Conservation (phyloP, 2,888 invertebrate genomes). For the Nemoura dubitans region DNA sequence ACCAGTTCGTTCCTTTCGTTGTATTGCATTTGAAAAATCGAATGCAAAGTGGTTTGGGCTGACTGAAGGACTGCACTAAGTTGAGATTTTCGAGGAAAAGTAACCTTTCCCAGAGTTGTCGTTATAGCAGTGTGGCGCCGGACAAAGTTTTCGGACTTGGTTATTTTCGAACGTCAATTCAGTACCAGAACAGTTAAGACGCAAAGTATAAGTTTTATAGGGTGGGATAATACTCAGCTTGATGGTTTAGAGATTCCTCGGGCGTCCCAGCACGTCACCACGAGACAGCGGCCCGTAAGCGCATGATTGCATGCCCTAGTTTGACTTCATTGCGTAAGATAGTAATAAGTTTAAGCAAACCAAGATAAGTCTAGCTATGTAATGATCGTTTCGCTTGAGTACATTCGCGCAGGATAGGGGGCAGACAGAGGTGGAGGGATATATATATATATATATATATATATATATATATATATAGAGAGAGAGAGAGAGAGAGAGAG, state of each 20-base stretch:
- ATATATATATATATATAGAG: no score
- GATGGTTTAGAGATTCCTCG: neutral
- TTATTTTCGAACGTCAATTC: slow-evolving; percentile 35
- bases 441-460: no score
- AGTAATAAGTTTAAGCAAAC: neutral
- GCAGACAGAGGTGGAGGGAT: neutral
- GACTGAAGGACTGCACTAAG: neutral
- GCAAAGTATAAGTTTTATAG: slow-evolving; percentile 12
- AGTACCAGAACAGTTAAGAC: slow-evolving; percentile 14
- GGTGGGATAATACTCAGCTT: slow-evolving; percentile 14
- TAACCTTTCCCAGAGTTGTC: slow-evolving; percentile 46
- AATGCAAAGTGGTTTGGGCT: slow-evolving; percentile 38
- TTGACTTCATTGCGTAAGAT: neutral
- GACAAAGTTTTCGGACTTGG: slow-evolving; percentile 38
- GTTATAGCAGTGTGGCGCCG: slow-evolving; percentile 34
- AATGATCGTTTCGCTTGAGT: neutral
- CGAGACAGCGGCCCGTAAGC: neutral
- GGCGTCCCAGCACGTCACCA: neutral
- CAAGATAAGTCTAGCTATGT: neutral
- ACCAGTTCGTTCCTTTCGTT: neutral
- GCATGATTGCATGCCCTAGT: neutral
- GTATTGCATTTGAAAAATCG: slow-evolving; percentile 41
- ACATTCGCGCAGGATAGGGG: neutral
- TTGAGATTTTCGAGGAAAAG: slow-evolving; percentile 45
- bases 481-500: no score